Evolutionary conservation across 2,888 invertebrate species (phyloP).

Genomic region (Philhelius pedissequus): DNA sequence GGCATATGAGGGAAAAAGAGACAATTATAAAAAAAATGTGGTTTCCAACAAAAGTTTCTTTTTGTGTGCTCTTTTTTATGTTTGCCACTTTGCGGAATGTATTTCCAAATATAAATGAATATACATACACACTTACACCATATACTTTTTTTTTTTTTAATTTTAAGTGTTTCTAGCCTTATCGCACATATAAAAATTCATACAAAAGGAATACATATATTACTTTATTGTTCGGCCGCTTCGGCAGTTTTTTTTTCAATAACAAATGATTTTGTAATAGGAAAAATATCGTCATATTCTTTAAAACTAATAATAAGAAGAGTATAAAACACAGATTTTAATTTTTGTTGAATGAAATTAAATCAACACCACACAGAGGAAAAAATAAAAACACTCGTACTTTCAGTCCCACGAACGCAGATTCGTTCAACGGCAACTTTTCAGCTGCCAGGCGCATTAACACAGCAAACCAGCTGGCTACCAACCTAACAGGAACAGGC

Average conservation of each 20-base stretch:
- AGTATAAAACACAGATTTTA: not conserved
- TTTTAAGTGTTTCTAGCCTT: slow-evolving; percentile 24
- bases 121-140: not conserved
- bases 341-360: slow-evolving; percentile 16
- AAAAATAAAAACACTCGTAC: slow-evolving; percentile 35
- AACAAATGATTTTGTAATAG: not conserved
- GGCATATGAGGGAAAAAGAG: not conserved
- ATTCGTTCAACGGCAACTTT: slow-evolving; percentile 31
- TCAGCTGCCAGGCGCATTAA: slow-evolving; percentile 39
- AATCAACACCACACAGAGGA: slow-evolving; percentile 38
- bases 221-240: not conserved
- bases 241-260: not conserved
- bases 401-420: slow-evolving; percentile 50
- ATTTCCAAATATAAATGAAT: not conserved
- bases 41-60: not conserved
- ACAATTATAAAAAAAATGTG: not conserved
- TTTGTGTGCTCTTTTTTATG: not conserved
- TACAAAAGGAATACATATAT: not conserved
- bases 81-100: not conserved
- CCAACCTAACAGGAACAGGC: not conserved
- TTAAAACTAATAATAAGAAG: not conserved
- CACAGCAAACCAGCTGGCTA: not conserved
- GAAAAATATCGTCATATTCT: not conserved
- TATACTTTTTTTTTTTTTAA: not conserved
- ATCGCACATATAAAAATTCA: slow-evolving; percentile 20